Evolutionary conservation across 2,888 invertebrate genomes (phyloP).

Genomic region (Oscheius sp.): DNA sequence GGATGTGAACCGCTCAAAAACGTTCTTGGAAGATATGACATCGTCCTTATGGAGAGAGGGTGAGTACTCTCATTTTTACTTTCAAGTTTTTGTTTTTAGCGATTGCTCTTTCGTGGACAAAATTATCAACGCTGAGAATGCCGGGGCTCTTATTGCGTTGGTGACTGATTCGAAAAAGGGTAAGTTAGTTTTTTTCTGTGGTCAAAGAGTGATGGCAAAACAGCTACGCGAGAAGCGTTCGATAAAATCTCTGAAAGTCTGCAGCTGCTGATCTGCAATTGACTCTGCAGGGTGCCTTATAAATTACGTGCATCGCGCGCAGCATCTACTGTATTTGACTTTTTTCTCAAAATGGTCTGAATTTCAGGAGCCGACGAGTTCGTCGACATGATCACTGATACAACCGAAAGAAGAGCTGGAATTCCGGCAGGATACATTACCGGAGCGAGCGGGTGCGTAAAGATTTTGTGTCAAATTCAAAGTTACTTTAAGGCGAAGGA

Average conservation of each 20-base stretch:
- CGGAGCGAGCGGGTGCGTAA: slow-evolving; percentile 38
- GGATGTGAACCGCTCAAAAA: slow-evolving; percentile 41
- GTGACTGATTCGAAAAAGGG: slow-evolving; percentile 58
- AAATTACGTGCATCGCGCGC: not conserved
- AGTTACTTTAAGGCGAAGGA: slow-evolving; percentile 31
- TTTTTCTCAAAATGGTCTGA: too few species aligned
- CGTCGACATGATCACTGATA: slow-evolving; percentile 42
- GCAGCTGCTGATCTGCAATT: not conserved
- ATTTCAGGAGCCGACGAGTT: slow-evolving; percentile 33
- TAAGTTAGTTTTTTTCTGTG: not conserved
- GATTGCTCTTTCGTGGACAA: slow-evolving; percentile 64
- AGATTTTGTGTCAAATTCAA: too few species aligned
- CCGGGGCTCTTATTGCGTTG: slow-evolving; percentile 58
- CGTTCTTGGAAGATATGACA: slow-evolving; percentile 9
- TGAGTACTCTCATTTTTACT: not conserved
- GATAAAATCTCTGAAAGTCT: not conserved
- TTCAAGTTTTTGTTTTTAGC: slow-evolving; percentile 42
- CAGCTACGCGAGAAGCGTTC: not conserved
- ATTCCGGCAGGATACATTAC: slow-evolving; percentile 41
- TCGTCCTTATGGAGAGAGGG: slow-evolving; percentile 43
- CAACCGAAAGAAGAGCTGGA: slow-evolving; percentile 31
- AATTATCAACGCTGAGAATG: slow-evolving; percentile 55
- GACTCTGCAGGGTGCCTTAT: not conserved
- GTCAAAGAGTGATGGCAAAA: too few species aligned
- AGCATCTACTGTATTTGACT: not conserved